These are phyloP conservation scores for Bursaphelenchus okinawaensis DNA, from an alignment of 2,888 invertebrate genomes.

Conservation along the genomic window DNA sequence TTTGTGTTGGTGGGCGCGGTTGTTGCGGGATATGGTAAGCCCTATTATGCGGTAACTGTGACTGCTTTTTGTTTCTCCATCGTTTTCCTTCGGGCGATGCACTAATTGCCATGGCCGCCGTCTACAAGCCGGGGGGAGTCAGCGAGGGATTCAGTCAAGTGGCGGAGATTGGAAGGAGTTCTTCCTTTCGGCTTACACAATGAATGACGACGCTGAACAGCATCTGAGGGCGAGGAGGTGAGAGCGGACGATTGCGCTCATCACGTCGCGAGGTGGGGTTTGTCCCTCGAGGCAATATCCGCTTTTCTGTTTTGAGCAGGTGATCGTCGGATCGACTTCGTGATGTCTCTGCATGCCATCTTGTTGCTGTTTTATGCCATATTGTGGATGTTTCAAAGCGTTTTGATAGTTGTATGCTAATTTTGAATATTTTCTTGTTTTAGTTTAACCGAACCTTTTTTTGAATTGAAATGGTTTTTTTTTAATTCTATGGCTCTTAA, in stretches of 20 bases:
- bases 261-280: neutral
- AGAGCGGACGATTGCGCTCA: too few species aligned
- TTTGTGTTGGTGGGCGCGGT: neutral
- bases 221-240: neutral
- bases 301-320: too few species aligned
- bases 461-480: too few species aligned
- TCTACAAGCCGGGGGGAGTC: neutral
- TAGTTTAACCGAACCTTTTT: too few species aligned
- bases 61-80: neutral
- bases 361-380: too few species aligned
- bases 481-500: too few species aligned
- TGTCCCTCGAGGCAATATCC: neutral
- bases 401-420: too few species aligned
- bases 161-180: neutral
- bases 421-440: too few species aligned
- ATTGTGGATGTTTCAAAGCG: too few species aligned
- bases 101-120: neutral
- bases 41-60: neutral
- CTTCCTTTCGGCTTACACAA: neutral
- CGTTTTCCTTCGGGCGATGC: neutral
- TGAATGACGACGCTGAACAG: neutral
- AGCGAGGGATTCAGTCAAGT: neutral
- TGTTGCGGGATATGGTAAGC: neutral
- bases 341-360: too few species aligned
- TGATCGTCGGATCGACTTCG: too few species aligned